phyloP scores from a whole-genome alignment of 2,113 vertebrate species.

The Syrmaticus mikado region DNA sequence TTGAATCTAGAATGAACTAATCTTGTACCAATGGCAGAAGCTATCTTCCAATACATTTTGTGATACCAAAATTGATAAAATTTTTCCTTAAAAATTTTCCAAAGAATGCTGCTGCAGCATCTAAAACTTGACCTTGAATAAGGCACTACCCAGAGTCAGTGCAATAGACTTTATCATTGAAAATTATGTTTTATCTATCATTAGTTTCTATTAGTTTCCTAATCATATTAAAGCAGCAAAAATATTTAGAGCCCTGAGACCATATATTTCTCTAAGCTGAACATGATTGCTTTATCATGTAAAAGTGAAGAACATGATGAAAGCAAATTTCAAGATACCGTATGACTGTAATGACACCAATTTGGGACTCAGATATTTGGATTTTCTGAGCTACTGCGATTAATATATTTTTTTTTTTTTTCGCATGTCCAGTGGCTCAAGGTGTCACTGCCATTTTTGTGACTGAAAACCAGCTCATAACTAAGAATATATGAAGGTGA shows the following conservation, averaged over 20 bases:
- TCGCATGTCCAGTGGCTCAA: neutral
- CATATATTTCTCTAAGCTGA: neutral
- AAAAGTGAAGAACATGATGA: neutral
- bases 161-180: neutral
- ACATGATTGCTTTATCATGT: neutral
- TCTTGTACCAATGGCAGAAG: neutral
- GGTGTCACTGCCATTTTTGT: constrained; percentile 54
- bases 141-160: neutral
- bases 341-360: neutral
- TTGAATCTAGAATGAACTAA: neutral
- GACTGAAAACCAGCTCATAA: neutral
- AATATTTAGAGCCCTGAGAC: neutral
- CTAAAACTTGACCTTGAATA: neutral
- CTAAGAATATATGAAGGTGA: constrained; percentile 44
- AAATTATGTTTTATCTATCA: neutral
- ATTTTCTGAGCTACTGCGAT: neutral
- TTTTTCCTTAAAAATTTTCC: neutral
- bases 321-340: neutral
- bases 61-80: neutral
- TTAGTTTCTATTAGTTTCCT: neutral
- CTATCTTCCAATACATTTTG: neutral
- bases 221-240: neutral
- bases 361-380: neutral
- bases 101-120: neutral
- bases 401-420: neutral